Conservation (phyloP, 2,888 invertebrate species). For the Stenolophus ochropezus region DNA sequence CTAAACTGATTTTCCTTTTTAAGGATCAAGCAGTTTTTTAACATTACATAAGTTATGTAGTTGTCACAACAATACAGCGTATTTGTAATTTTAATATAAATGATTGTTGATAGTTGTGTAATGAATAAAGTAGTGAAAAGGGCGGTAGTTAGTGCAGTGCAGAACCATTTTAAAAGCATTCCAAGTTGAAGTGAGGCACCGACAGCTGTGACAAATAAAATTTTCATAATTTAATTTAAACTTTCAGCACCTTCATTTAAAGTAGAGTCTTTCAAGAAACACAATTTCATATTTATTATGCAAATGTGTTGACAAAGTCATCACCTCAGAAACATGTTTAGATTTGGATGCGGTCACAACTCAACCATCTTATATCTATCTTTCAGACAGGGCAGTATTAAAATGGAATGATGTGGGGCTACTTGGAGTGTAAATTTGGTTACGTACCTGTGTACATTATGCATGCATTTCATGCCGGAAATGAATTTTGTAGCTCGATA, state of each 20-base stretch:
- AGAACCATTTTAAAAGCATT: not conserved
- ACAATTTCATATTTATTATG: slow-evolving; percentile 26
- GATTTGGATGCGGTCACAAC: too few species aligned
- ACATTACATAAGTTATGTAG: too few species aligned
- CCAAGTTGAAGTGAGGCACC: not conserved
- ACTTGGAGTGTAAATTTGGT: slow-evolving; percentile 12
- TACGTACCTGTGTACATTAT: slow-evolving; percentile 3
- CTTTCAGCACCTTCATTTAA: slow-evolving; percentile 14
- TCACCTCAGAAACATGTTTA: slow-evolving; percentile 1
- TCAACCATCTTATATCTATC: too few species aligned
- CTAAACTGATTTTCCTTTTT: too few species aligned
- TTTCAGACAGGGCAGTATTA: slow-evolving; percentile 18
- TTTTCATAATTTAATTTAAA: slow-evolving; percentile 20
- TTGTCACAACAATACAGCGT: too few species aligned
- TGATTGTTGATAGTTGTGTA: too few species aligned
- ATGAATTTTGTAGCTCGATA: not conserved
- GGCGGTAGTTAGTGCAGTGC: too few species aligned
- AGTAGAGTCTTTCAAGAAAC: slow-evolving; percentile 7
- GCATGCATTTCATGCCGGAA: slow-evolving; percentile 17
- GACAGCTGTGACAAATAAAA: not conserved
- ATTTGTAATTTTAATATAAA: too few species aligned
- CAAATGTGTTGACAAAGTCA: slow-evolving; percentile 15
- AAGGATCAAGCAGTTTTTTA: too few species aligned
- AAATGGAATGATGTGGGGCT: slow-evolving; percentile 37
- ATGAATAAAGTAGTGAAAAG: too few species aligned